Base-by-base conservation (phyloP, 2,113 vertebrate species). In the Semicossyphus pulcher region DNA sequence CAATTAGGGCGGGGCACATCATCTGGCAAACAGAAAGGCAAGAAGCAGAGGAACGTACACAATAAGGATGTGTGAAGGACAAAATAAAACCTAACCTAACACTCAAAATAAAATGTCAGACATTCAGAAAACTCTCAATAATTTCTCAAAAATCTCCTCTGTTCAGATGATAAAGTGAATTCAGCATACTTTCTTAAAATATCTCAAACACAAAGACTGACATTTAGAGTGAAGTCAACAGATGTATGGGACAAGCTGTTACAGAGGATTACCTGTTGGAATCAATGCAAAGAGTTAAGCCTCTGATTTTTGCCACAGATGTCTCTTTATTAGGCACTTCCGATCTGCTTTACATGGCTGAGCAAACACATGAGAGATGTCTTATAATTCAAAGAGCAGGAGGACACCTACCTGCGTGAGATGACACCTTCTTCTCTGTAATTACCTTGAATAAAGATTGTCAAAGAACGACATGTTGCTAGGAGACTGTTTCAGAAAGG, bases 391-490 rank as follows among this genome's bases (percentile, higher is more conserved):
- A 29, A 29, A 61, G n/a, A 65, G 36, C 34, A 65, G 47, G 23
- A 25, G 29, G 54, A 49, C n/a, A 59, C 44, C 32, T 25, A 36
- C 63, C 34, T 67, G 60, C 32, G 25, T 26, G 29, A 4, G 9
- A 60, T 3, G 0, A 48, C 21, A 25, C 53, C 47, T 23, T 44
- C 57, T 39, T 74, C 48, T 25, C 36, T 65, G 54, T 80, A 72
- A 81, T 81, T 75, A 86, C 54, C 59, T 71, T 28, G 41, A 70
- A 82, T 78, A 78, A 76, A 18, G 45, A 62, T 57, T 57, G 72
- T 79, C 57, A 67, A 70, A 73, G 49, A 52, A 73, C 2, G 28
- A 63, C 44, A 54, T 44, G 86, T 91, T 92, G 88, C 86, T 78
- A 85, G 81, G 89, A 83, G 70, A 91, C 88, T 44, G 76, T 47